phyloP scores from a whole-genome alignment of 2,113 vertebrate genomes.

The Balaeniceps rex region DNA sequence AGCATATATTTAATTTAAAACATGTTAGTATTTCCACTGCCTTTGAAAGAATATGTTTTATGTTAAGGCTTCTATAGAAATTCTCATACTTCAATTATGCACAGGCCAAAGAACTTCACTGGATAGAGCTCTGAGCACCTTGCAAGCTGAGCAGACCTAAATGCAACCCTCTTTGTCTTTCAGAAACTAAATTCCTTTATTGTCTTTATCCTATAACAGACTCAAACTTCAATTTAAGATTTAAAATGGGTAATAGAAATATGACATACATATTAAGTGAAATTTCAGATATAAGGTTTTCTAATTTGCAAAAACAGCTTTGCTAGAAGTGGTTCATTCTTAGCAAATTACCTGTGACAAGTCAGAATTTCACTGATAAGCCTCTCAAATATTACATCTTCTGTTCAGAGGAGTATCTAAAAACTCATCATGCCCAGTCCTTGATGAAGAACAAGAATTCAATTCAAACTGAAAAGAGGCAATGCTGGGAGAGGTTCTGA shows the following conservation, averaged over 20 bases:
- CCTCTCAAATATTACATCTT: background rate
- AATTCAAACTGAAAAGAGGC: conserved; percentile 38
- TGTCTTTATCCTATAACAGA: background rate
- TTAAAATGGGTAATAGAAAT: background rate
- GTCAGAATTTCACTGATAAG: conserved; percentile 1
- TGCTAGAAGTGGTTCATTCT: background rate
- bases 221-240: background rate
- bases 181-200: background rate
- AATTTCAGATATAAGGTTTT: conserved; percentile 20
- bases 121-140: background rate
- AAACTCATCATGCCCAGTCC: background rate
- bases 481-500: conserved; percentile 32
- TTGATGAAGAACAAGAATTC: conserved; percentile 56
- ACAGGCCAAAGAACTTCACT: background rate
- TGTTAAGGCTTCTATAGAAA: background rate
- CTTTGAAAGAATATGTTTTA: background rate
- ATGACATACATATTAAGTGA: background rate
- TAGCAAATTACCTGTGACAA: conserved; percentile 28
- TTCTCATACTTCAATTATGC: background rate
- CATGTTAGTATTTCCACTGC: background rate
- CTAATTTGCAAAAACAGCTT: background rate
- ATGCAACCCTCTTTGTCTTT: background rate
- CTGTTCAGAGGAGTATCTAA: conserved; percentile 7
- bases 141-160: background rate
- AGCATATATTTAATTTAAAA: background rate